Percentiles rank a stretch among this genome's conserved stretches.
Evolutionary conservation across 2,113 vertebrate genomes (phyloP).

Genomic region (Coptodon bakossiorum): DNA sequence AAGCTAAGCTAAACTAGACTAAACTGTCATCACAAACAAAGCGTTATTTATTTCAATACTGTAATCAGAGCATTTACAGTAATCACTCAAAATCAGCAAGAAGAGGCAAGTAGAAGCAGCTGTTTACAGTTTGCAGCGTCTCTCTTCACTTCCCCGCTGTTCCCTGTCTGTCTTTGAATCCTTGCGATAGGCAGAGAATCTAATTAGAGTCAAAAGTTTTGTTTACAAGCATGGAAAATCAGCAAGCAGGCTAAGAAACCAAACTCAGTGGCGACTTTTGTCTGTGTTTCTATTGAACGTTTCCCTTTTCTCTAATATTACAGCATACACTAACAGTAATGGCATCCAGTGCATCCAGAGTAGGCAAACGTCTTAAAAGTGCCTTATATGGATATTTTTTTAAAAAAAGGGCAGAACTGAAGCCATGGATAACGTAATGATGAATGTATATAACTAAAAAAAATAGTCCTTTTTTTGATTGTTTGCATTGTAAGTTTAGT

Average conservation of each 20-base stretch:
- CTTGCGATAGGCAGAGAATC: background rate
- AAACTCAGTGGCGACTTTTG: background rate
- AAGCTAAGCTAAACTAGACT: background rate
- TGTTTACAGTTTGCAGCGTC: background rate
- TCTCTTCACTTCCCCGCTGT: background rate
- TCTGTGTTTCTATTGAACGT: background rate
- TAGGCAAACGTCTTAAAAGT: background rate
- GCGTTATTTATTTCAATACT: background rate
- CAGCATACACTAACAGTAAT: background rate
- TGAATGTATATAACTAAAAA: background rate
- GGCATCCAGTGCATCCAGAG: background rate
- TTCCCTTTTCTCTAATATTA: background rate
- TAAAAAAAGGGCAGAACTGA: background rate
- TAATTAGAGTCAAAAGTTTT: background rate
- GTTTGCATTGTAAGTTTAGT: background rate
- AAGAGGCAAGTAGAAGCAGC: background rate
- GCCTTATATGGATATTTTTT: accelerated
- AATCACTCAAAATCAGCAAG: background rate
- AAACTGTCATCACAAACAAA: background rate
- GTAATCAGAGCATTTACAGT: background rate
- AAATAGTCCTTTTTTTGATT: background rate
- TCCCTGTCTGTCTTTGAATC: background rate
- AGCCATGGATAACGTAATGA: background rate
- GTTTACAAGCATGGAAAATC: background rate
- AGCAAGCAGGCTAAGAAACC: background rate